Percentiles rank a stretch among this genome's conserved stretches.
Conservation (phyloP, 2,113 vertebrate species). For the Castor canadensis region DNA sequence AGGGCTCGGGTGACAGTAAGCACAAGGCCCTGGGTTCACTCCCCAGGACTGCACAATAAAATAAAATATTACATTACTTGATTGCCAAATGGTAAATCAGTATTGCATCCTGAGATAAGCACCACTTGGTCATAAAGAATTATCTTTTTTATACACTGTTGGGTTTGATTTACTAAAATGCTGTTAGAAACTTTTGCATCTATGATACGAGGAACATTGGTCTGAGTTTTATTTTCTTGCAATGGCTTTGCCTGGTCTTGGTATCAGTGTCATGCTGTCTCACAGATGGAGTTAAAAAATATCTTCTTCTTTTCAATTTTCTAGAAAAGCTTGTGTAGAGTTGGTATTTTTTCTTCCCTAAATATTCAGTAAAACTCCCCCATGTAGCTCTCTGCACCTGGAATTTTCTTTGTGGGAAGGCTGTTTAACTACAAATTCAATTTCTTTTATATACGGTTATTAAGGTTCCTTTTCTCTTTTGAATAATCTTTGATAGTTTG, state of each 20-base stretch:
- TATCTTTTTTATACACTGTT: not conserved
- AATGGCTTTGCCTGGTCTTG: not conserved
- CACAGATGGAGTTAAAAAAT: not conserved
- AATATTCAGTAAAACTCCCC: not conserved
- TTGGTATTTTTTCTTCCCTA: constrained; percentile 28
- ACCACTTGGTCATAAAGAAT: not conserved
- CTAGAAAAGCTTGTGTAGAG: not conserved
- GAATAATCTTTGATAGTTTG: constrained; percentile 16
- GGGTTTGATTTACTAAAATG: not conserved
- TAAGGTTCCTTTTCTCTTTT: constrained; percentile 28
- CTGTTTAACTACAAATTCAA: not conserved
- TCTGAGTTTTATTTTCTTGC: not conserved
- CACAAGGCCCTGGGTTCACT: no score
- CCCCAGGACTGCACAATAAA: no score
- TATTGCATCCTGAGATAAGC: not conserved
- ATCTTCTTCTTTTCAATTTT: constrained; percentile 35
- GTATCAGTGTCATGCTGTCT: not conserved
- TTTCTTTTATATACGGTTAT: not conserved
- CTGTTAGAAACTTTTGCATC: not conserved
- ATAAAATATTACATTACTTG: not conserved
- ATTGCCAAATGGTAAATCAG: not conserved
- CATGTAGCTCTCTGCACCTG: not conserved
- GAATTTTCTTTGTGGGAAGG: not conserved
- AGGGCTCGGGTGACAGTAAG: no score
- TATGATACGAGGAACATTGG: not conserved